Evolutionary conservation across 2,113 vertebrate genomes (phyloP).

Genomic region (Capreolus pygargus): DNA sequence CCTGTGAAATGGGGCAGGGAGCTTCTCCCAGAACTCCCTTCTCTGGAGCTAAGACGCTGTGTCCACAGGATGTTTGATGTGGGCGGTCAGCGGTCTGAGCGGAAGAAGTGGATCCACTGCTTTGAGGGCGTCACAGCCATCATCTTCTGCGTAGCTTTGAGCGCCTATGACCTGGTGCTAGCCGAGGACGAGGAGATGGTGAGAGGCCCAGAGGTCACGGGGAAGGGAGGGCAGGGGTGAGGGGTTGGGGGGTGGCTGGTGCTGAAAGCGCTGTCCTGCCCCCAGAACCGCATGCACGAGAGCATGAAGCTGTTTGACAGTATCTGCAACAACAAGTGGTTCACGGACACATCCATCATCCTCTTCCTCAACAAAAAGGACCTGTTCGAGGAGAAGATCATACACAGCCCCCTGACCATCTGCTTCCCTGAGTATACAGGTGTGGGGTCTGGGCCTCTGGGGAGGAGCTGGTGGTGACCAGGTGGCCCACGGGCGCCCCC

Average conservation of each 20-base stretch:
- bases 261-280: neutral
- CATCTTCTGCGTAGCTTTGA: conserved; percentile 97
- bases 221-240: accelerated
- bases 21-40: neutral
- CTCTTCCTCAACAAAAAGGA: conserved; percentile 99
- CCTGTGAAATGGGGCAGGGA: neutral
- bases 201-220: conserved; percentile 46
- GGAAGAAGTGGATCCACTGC: conserved; percentile 98
- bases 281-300: conserved; percentile 98
- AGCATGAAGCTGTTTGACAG: conserved; percentile 99
- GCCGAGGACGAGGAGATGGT: conserved; percentile 99
- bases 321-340: conserved; percentile 99
- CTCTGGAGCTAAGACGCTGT: neutral
- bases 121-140: conserved; percentile 99
- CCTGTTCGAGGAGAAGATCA: conserved; percentile 98
- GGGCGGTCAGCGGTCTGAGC: conserved; percentile 92
- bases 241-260: accelerated
- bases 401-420: conserved; percentile 93
- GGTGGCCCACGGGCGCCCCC: neutral
- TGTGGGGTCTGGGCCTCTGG: conserved; percentile 58
- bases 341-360: conserved; percentile 99
- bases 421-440: conserved; percentile 98
- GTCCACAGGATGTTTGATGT: conserved; percentile 94
- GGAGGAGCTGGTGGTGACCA: neutral
- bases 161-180: conserved; percentile 97